These are phyloP conservation scores for Chrysemys picta DNA, from an alignment of 2,113 vertebrate genomes.

Conservation along the genomic window DNA sequence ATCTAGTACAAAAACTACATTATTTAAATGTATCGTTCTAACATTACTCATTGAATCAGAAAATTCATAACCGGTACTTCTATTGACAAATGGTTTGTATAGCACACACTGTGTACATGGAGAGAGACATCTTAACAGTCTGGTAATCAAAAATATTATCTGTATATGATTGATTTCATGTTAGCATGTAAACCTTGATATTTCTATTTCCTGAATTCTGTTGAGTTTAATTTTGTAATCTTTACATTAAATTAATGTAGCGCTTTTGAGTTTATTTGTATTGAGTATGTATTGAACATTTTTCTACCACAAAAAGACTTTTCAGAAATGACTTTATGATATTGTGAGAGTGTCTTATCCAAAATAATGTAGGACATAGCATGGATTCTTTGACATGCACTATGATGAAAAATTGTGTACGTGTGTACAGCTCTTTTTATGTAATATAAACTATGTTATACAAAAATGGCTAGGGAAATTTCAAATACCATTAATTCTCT, in stretches of 20 bases:
- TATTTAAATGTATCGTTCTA: no score
- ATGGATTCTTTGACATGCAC: constrained; percentile 2
- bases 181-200: neutral
- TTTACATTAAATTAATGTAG: neutral
- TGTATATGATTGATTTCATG: constrained; percentile 1
- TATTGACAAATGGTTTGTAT: neutral
- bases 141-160: neutral
- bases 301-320: neutral
- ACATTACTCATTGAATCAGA: neutral
- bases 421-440: neutral
- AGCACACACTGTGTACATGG: neutral
- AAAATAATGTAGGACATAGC: constrained; percentile 16
- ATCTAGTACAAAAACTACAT: neutral
- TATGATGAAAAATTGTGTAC: neutral
- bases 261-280: neutral
- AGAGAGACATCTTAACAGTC: neutral
- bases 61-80: neutral
- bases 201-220: neutral
- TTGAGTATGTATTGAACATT: neutral
- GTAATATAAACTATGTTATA: neutral
- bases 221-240: neutral
- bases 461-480: constrained; percentile 36
- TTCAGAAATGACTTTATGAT: neutral
- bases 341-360: neutral
- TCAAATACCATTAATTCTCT: constrained; percentile 34